Evolutionary conservation across 2,888 invertebrate species (phyloP).

Genomic region (Ichneumoninae sp.): DNA sequence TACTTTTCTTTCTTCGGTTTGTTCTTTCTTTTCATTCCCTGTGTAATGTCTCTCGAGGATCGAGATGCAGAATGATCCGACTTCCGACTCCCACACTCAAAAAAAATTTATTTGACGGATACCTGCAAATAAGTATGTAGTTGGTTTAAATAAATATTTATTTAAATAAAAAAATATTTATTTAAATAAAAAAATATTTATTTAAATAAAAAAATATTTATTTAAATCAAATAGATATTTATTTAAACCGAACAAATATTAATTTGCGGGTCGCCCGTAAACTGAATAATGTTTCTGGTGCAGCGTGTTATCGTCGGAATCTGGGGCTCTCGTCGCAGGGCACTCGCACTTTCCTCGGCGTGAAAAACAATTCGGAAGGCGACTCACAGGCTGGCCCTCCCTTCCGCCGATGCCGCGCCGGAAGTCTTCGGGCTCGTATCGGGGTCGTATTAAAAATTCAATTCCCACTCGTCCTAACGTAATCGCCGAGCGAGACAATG

Average conservation of each 20-base stretch:
- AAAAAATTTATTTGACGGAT: no score
- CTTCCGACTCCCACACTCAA: not conserved
- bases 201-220: not conserved
- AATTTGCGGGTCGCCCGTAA: no score
- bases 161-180: not conserved
- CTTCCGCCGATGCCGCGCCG: slow-evolving; percentile 1
- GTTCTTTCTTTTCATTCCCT: not conserved
- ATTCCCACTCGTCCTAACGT: slow-evolving; percentile 9
- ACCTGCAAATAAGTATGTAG: no score
- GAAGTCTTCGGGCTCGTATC: slow-evolving; percentile 22
- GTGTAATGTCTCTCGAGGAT: slow-evolving; percentile 22
- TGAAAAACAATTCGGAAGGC: slow-evolving; percentile 58
- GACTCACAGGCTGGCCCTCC: not conserved
- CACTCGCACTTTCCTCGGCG: slow-evolving; percentile 59
- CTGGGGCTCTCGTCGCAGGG: not conserved
- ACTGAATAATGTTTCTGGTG: no score
- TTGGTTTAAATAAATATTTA: no score
- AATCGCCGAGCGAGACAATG: slow-evolving; percentile 42
- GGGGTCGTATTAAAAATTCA: slow-evolving; percentile 58
- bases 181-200: not conserved
- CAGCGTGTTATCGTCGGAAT: not conserved
- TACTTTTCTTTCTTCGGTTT: not conserved
- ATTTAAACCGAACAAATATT: not conserved
- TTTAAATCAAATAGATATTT: no score
- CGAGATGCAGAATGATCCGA: not conserved